A percentile compares a stretch with the other conserved stretches of the same genome.
These are phyloP conservation scores for Melanophora roralis DNA, from an alignment of 2,888 invertebrate genomes.

Conservation along the genomic window DNA sequence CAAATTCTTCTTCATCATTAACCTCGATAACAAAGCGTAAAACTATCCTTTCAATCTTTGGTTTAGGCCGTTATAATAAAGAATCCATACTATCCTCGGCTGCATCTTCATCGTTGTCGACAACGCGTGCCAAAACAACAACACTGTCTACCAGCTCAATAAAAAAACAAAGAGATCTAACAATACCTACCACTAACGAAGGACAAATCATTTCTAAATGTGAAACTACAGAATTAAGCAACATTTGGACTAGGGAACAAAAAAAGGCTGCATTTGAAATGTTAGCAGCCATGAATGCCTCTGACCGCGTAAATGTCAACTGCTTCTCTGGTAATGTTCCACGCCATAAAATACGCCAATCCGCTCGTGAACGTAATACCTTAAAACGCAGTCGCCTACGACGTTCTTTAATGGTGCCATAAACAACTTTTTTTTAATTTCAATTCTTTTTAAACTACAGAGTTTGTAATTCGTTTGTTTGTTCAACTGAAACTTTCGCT, in stretches of 20 bases:
- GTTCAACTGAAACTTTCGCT: constrained; percentile 26
- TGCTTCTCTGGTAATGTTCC: constrained; percentile 19
- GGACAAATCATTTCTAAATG: constrained; percentile 57
- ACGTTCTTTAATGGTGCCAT: constrained; percentile 66
- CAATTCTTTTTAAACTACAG: constrained; percentile 62
- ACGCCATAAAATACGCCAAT: constrained; percentile 71
- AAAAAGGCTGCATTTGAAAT: constrained; percentile 76
- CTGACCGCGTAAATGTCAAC: constrained; percentile 36
- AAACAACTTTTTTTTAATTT: too few relatives aligned
- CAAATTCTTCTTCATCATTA: constrained; percentile 9
- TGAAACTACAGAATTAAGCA: constrained; percentile 66
- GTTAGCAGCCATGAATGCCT: constrained; percentile 75
- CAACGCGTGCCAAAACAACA: constrained; percentile 19
- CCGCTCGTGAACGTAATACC: constrained; percentile 71
- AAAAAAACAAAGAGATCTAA: constrained; percentile 10
- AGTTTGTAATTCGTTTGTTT: background rate
- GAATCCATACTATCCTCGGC: constrained; percentile 26
- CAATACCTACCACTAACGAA: background rate
- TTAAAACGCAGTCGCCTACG: constrained; percentile 70
- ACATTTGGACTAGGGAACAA: constrained; percentile 74
- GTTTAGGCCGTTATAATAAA: constrained; percentile 68
- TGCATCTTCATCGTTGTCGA: background rate
- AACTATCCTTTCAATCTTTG: constrained; percentile 72
- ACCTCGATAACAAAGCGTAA: constrained; percentile 67
- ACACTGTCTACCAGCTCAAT: background rate